Percentiles rank a stretch among this genome's conserved stretches.
Conservation (phyloP, 2,888 invertebrate species). For the Lasioglossum villosulum region DNA sequence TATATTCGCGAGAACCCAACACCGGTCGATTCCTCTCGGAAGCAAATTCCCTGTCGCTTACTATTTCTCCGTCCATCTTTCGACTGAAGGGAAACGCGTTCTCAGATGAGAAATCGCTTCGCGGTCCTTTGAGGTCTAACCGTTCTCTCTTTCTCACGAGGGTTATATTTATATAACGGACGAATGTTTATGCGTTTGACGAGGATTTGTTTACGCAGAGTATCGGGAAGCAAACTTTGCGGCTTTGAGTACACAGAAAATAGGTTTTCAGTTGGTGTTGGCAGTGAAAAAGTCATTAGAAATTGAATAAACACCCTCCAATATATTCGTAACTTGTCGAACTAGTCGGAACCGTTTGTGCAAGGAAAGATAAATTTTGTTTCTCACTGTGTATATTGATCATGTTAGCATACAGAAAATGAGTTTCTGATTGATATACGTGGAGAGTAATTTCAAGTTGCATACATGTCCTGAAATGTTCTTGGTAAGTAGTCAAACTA, state of each 20-base stretch:
- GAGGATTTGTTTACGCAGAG: not conserved
- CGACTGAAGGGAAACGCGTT: not conserved
- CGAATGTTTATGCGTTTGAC: not conserved
- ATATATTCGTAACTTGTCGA: not conserved
- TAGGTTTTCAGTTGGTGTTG: not conserved
- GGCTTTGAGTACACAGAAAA: too few relatives aligned
- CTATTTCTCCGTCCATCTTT: not conserved
- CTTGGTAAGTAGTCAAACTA: not conserved
- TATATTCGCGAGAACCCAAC: conserved; percentile 71
- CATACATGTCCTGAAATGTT: not conserved
- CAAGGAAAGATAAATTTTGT: not conserved
- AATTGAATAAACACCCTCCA: not conserved
- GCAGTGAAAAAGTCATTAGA: not conserved
- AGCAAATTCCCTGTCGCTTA: not conserved
- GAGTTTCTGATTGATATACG: not conserved
- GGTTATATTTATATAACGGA: not conserved
- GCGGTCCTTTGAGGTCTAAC: not conserved
- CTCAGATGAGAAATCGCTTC: not conserved
- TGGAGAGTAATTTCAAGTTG: not conserved
- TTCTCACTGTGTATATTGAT: not conserved
- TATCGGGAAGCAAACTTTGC: not conserved
- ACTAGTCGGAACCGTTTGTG: not conserved
- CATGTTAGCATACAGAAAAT: not conserved
- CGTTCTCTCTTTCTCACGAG: too few relatives aligned
- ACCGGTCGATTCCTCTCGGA: conserved; percentile 21